phyloP scores from a whole-genome alignment of 1,140 invertebrate species.

The Bilobella aurantiaca region DNA sequence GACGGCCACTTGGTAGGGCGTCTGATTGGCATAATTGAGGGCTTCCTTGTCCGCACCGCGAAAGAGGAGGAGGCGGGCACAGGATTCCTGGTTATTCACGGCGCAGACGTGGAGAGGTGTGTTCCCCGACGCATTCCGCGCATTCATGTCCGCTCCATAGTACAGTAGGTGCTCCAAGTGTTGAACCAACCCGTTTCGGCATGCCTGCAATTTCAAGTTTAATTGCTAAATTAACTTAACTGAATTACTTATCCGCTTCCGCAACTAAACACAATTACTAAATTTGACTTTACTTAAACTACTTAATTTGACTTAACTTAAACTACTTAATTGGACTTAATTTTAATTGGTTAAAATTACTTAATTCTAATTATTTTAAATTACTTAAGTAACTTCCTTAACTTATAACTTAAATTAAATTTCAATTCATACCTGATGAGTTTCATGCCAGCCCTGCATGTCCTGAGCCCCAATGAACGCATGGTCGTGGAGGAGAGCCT shows the following conservation, averaged over 20 bases:
- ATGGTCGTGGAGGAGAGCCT: constrained; percentile 87
- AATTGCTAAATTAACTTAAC: too few relatives aligned
- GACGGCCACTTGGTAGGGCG: constrained; percentile 91
- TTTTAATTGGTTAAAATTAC: too few relatives aligned
- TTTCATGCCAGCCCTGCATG: constrained; percentile 95
- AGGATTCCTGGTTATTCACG: constrained; percentile 93
- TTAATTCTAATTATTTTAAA: too few relatives aligned
- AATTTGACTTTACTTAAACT: too few relatives aligned
- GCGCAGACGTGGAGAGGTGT: constrained; percentile 93
- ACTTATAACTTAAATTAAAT: too few relatives aligned
- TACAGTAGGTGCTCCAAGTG: constrained; percentile 95
- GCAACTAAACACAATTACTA: too few relatives aligned
- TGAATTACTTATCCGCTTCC: too few relatives aligned
- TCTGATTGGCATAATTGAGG: constrained; percentile 94
- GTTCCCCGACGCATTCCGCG: constrained; percentile 91
- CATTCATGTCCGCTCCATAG: constrained; percentile 97
- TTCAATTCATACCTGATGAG: constrained; percentile 96
- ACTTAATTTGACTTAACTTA: too few relatives aligned
- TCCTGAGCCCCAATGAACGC: constrained; percentile 87
- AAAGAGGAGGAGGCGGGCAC: constrained; percentile 88
- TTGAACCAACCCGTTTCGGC: constrained; percentile 88
- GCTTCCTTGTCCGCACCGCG: constrained; percentile 86
- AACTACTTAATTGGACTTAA: too few relatives aligned
- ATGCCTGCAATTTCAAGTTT: too few relatives aligned
- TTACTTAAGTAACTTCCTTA: too few relatives aligned